Evolutionary conservation across 1,140 invertebrate genomes (phyloP), one percentile per base, ranked within the genome.

Genomic region (Platorchestia sp.): DNA sequence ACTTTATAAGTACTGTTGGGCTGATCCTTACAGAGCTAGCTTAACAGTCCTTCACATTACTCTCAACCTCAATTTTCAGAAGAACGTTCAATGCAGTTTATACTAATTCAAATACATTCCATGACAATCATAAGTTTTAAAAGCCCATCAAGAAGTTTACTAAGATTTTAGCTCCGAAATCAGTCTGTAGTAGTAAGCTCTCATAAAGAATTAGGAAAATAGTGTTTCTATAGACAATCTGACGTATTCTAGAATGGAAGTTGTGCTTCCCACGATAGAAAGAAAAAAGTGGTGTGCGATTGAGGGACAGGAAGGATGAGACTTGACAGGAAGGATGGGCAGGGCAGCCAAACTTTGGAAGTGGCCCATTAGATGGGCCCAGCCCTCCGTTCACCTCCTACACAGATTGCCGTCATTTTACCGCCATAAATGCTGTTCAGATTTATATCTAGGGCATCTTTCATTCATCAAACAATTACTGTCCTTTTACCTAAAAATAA

Each of bases 321-420:
- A 93, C 91, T 47, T 93, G 43, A 22, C 91, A 47, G 91, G 91
- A 93, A 93, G 91, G 91, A 93, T 93, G 91, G 91, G 91, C 43
- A 45, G 91, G 91, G 91, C 91, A 93, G 44, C 91, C 14, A 42
- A 89, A 89, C 87, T 93, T 93, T 93, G 91, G 91, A 93, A 93
- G 45, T 93, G 91, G 91, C 91, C 91, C 91, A 93, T 93, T 93
- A 93, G 19, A 93, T 93, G 41, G 45, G 36, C 91, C 91, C 43
- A 93, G 40, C 91, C 91, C 43, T 45, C 3, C 45, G 40, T 41
- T 47, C 41, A 47, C 16, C 43, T n/a, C 41, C 43, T 93, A 44
- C 91, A 45, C 43, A 41, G 91, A 89, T 89, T 89, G 87, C 7
- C 87, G 41, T 89, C 87, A 42, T 89, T 41, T 89, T 89, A 43